Base-by-base conservation (phyloP, 2,888 invertebrate species). In the Euplexia lucipara region DNA sequence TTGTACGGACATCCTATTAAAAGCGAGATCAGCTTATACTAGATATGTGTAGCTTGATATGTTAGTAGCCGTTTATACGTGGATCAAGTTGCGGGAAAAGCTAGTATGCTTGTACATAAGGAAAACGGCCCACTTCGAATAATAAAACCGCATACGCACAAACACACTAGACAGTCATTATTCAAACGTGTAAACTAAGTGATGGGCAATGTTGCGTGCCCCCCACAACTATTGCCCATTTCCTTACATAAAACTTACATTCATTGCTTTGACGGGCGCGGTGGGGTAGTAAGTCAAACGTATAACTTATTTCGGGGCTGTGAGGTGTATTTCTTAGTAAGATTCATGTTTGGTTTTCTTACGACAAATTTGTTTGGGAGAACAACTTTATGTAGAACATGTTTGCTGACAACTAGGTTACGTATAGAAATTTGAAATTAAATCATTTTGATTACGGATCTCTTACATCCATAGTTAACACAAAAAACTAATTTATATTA, bases 241-340 rank as follows among this genome's bases (percentile, higher is more conserved):
- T 72, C 76, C 79, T 26, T 57, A 58, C 78, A 81, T 81, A 81
- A 81, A 78, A 78, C 58, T 64, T 35, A 67, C 78, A 70, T 81
- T 64, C 67, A 64, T 65, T 59, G 53, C 39, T 56, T 39, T 45
- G 54, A 51, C 57, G 42, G 37, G 42, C 10, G 18, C 18, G 48
- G 48, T 60, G 44, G 62, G 52, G 62, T 76, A 65, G 52, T 64
- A 61, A 68, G 60, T 67, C 64, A 73, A 67, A 72, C 39, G 60
- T 18, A 63, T 59, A 48, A 65, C 44, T 52, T 67, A 44, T 54
- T 71, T 44, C 5, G 18, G 57, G 26, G 18, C 22, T 34, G 26
- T 8, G 14, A 39, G 34, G 26, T 49, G n/a, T 26, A 22, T 69
- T 59, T 45, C 26, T 20, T 16, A 16, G 37, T 3, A n/a, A 39